Conservation (phyloP, 2,797 vertebrate species). For the Rhabdophis nuchalis region DNA sequence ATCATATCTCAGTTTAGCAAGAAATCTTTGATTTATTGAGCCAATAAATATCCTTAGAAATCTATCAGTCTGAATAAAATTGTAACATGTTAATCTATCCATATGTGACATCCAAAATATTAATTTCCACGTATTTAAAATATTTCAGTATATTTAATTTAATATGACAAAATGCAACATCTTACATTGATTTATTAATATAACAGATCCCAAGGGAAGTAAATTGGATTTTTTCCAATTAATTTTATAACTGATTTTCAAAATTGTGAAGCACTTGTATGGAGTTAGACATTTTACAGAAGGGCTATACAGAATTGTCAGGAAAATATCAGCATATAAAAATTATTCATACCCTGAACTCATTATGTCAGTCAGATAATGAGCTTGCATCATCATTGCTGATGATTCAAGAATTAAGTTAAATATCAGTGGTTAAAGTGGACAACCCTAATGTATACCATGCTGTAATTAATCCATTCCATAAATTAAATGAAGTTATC, state of each 20-base stretch:
- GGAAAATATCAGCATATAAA: not conserved
- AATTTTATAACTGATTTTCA: not conserved
- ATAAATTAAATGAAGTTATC: conserved; percentile 22
- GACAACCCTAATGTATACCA: not conserved
- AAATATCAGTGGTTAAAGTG: not conserved
- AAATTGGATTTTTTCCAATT: not conserved
- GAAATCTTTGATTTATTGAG: not conserved
- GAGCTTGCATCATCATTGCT: not conserved
- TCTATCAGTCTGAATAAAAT: not conserved
- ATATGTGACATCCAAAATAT: not conserved
- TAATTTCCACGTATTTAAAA: not conserved
- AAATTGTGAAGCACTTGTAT: not conserved
- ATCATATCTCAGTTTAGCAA: not conserved
- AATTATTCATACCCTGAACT: not conserved
- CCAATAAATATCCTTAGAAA: not conserved
- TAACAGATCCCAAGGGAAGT: not conserved
- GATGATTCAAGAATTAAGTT: not conserved
- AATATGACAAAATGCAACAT: not conserved
- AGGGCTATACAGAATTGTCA: not conserved
- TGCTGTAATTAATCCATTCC: not conserved
- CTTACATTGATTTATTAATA: not conserved
- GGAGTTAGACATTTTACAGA: not conserved
- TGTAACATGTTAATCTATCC: not conserved
- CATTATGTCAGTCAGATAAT: not conserved
- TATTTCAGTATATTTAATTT: not conserved